Base-by-base conservation (phyloP, 2,797 vertebrate genomes). In the Spinus pinus region DNA sequence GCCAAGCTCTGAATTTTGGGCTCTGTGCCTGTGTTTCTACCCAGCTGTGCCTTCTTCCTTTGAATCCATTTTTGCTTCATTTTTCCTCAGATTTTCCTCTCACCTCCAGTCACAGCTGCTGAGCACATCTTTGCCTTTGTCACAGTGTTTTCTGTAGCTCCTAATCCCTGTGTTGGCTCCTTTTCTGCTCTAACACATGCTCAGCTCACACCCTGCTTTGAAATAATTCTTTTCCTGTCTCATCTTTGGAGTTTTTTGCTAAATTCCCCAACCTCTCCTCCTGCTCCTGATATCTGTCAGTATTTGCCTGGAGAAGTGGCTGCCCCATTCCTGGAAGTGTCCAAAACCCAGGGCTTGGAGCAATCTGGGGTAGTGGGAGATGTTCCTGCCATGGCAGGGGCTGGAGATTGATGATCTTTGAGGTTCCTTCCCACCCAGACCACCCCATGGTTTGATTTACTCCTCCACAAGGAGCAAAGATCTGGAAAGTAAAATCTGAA, bases 211-310 rank as follows among this genome's bases (percentile, higher is more conserved):
- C n/a, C 1, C 57, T 60, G 23, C 10, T 5, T 14, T 1, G 3
- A 13, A 41, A n/a, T 39, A n/a, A 11, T 51, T 20, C 42, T 44
- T 46, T 71, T 93, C 44, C 54, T 17, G 1, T n/a, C 72, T 58
- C 8, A 4, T 42, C 42, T 67, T 41, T 13, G 12, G 14, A 9
- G 14, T 12, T 42, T 74, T 30, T 51, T 19, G 1, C 22, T 33
- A 4, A 16, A 35, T 74, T 46, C 7, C 23, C 42, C 69, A 57
- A 0, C 7, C 2, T 60, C n/a, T 85, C 41, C 57, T 65, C 19
- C 2, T n/a, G 0, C 25, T 60, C 10, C 0, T 24, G 10, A 2
- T 17, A 21, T 1, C 25, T 61, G 17, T 42, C 10, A 5, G 30
- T 27, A 13, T 73, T 80, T 84, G 7, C 39, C 53, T 64, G n/a